Percentiles rank a stretch among this genome's conserved stretches.
These are phyloP conservation scores for Antitype chi DNA, from an alignment of 2,888 invertebrate genomes.

Conservation along the genomic window DNA sequence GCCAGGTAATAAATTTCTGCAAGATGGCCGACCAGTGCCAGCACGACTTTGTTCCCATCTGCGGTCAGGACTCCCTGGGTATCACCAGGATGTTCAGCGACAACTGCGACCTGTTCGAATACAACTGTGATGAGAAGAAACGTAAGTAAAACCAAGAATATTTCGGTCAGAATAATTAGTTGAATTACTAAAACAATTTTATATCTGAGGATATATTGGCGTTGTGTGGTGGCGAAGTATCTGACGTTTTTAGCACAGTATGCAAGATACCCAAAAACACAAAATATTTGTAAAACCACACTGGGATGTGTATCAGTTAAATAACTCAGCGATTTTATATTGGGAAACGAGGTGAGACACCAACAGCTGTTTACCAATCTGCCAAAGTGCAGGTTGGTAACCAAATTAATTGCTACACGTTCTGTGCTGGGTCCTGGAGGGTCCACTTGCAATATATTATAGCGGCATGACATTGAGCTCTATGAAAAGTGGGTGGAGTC, in stretches of 20 bases:
- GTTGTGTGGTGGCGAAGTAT: not conserved
- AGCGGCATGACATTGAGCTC: too few species aligned
- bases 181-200: not conserved
- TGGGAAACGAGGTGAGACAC: not conserved
- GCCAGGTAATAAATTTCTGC: constrained; percentile 86
- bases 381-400: not conserved
- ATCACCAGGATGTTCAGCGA: constrained; percentile 86
- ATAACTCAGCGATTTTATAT: not conserved
- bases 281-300: not conserved
- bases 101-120: constrained; percentile 86
- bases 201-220: not conserved
- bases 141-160: constrained; percentile 74
- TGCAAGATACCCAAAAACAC: not conserved
- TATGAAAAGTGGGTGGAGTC: too few species aligned
- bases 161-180: not conserved
- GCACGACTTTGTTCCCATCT: constrained; percentile 86
- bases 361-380: not conserved
- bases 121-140: constrained; percentile 87
- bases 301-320: not conserved
- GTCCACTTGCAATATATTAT: too few species aligned
- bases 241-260: not conserved
- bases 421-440: too few species aligned
- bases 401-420: not conserved
- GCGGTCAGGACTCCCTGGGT: constrained; percentile 86
- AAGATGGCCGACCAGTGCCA: constrained; percentile 86